These are phyloP conservation scores for Zaprionus inermis DNA, from an alignment of 1,140 invertebrate species.

Conservation along the genomic window DNA sequence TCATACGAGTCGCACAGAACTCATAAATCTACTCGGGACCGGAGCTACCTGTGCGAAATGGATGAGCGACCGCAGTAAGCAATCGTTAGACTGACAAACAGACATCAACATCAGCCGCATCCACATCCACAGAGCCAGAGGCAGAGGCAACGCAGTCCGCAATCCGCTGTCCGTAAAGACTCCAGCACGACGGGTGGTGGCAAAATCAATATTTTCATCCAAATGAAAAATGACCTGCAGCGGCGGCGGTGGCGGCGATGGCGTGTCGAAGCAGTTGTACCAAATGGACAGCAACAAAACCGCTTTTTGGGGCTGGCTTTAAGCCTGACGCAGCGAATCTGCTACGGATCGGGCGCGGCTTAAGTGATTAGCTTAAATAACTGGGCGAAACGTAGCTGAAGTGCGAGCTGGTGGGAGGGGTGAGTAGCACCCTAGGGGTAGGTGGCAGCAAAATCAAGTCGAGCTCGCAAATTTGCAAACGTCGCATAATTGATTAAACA, in stretches of 20 bases:
- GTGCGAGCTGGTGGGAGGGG: background rate
- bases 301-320: conserved; percentile 43
- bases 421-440: too few species aligned
- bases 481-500: conserved; percentile 76
- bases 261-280: conserved; percentile 49
- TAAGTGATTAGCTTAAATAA: conserved; percentile 70
- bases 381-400: conserved; percentile 5
- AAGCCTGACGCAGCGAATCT: conserved; percentile 22
- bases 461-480: conserved; percentile 58
- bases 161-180: background rate
- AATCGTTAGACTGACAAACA: conserved; percentile 80
- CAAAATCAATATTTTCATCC: conserved; percentile 79
- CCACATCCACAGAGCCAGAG: conserved; percentile 29
- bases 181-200: conserved; percentile 9
- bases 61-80: conserved; percentile 64
- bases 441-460: background rate
- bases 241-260: too few species aligned
- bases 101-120: conserved; percentile 68
- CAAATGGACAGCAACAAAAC: conserved; percentile 57
- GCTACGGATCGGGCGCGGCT: conserved; percentile 44
- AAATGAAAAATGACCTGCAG: conserved; percentile 73
- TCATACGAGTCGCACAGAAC: conserved; percentile 64
- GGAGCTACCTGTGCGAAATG: conserved; percentile 51
- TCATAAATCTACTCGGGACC: conserved; percentile 66
- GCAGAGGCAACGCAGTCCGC: background rate